Evolutionary conservation across 2,888 invertebrate species (phyloP), one percentile per base, ranked within the genome.

Genomic region (Campopleginae sp.): DNA sequence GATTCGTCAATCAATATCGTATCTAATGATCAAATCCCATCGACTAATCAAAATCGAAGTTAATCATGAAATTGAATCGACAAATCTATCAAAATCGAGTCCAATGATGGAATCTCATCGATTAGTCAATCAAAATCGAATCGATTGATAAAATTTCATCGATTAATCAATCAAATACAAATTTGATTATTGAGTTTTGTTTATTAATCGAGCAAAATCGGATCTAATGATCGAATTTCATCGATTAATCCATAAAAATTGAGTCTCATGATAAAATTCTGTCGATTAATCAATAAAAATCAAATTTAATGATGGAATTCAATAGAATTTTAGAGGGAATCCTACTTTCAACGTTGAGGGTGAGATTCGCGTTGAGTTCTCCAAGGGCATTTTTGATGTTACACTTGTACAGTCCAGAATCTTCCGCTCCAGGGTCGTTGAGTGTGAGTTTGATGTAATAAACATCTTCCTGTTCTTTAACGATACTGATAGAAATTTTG

Each of bases 351-450:
- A 99, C 98, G 94, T 99, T 99, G 90, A 99, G 96, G 89, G 99
- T 98, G 88, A 99, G 95, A 94, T 99, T 99, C 85, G 99, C 99
- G 94, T 99, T 99, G 88, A 98, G 96, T 95, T 99, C 99, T 90
- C 99, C 99, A 93, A 98, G 96, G 91, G 96, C 96, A 94, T 99
- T 99, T 94, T 98, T 98, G 91, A 99, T 98, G 92, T 98, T 98
- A 94, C 99, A 99, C 94, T 99, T 99, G 95, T 99, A 99, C 87
- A 99, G 95, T 89, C 99, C 99, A 90, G 99, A 99, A 95, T 99
- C 99, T 92, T 98, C 98, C 87, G 98, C 96, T 92, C 98, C 98
- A 88, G 99, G 98, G 94, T 98, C 98, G 91, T 96, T 96, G 58
- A 98, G 95, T 94, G 98, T 98, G 89, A 98, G 94, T 93, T 97